phyloP scores from a whole-genome alignment of 1,140 invertebrate species.

The Rhyacophila brunnea region DNA sequence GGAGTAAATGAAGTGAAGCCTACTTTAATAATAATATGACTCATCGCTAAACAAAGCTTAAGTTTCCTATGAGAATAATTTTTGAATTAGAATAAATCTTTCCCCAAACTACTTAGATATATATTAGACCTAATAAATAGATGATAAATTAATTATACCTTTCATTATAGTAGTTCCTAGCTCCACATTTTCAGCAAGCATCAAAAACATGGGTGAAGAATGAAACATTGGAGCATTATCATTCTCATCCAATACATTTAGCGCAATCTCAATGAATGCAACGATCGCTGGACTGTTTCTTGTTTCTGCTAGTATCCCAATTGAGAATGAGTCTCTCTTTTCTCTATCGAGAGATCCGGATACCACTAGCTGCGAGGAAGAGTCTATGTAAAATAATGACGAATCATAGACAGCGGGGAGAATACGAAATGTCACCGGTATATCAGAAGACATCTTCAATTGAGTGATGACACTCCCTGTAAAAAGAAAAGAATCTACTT shows the following conservation, averaged over 20 bases:
- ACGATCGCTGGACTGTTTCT: constrained; percentile 68
- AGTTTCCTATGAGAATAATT: neutral
- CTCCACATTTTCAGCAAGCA: constrained; percentile 73
- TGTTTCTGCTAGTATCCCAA: constrained; percentile 74
- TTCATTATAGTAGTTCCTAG: constrained; percentile 71
- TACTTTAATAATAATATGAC: no score
- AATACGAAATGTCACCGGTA: constrained; percentile 24
- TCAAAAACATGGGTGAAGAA: constrained; percentile 68
- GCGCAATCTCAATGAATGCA: constrained; percentile 68
- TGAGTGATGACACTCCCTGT: constrained; percentile 62
- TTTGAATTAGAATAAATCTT: no score
- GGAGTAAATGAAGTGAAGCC: no score
- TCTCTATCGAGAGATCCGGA: constrained; percentile 68
- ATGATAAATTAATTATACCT: constrained; percentile 41
- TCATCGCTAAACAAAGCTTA: neutral
- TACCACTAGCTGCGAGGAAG: constrained; percentile 23
- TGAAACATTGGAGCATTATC: constrained; percentile 83
- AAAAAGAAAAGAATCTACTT: constrained; percentile 7
- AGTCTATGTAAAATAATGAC: constrained; percentile 28
- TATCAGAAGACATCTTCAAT: constrained; percentile 52
- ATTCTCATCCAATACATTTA: constrained; percentile 83
- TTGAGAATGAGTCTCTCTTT: constrained; percentile 61
- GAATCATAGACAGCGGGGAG: constrained; percentile 24
- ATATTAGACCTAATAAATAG: neutral
- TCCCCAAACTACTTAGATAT: neutral